Evolutionary conservation across 2,113 vertebrate species (phyloP).

Genomic region (Alethe castanea): DNA sequence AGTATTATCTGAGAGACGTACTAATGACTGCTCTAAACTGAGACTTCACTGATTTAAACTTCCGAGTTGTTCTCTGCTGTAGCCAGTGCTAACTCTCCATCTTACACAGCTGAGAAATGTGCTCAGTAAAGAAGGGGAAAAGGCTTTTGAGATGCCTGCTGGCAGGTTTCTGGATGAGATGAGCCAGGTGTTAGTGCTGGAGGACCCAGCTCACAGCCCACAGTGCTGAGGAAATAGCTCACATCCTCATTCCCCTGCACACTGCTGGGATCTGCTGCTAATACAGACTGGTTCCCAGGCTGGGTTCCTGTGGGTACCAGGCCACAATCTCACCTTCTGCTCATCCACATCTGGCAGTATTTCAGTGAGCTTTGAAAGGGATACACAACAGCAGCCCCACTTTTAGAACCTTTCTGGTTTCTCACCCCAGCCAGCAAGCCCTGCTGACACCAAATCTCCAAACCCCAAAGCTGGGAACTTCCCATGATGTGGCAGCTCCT

Average conservation of each 20-base stretch:
- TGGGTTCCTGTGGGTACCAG: neutral
- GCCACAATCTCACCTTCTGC: neutral
- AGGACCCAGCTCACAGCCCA: neutral
- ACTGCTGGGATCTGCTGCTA: neutral
- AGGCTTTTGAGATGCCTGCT: neutral
- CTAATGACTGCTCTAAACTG: neutral
- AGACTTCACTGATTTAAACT: neutral
- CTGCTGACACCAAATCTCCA: neutral
- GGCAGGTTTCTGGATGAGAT: neutral
- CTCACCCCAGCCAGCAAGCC: neutral
- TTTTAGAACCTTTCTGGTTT: neutral
- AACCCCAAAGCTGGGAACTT: neutral
- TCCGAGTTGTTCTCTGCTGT: neutral
- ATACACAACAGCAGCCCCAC: neutral
- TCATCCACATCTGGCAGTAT: neutral
- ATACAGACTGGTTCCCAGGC: neutral
- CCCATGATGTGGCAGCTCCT: rapidly evolving
- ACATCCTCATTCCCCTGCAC: neutral
- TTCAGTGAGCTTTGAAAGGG: neutral
- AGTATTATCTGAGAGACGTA: neutral
- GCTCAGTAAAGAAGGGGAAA: neutral
- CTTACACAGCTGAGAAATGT: neutral
- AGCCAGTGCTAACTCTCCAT: neutral
- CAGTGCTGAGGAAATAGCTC: neutral
- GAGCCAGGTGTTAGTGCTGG: rapidly evolving